phyloP scores from a whole-genome alignment of 2,888 invertebrate genomes.

The Nephrotoma appendiculata region DNA sequence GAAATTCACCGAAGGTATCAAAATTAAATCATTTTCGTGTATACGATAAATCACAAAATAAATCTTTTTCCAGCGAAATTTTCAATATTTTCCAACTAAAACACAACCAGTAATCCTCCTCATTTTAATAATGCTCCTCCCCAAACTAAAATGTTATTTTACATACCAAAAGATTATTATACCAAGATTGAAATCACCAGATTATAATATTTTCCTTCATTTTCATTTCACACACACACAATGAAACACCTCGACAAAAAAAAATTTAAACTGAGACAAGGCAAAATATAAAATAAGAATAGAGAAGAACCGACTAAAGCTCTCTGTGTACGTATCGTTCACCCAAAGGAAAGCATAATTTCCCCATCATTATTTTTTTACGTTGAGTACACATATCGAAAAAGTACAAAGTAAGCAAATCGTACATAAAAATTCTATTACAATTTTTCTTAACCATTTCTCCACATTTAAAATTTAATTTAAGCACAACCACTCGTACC shows the following conservation, averaged over 20 bases:
- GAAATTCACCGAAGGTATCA: not conserved
- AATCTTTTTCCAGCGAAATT: not conserved
- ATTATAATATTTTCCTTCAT: not conserved
- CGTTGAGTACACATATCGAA: not conserved
- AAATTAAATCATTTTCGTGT: not conserved
- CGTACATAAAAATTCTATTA: not conserved
- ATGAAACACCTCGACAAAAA: not conserved
- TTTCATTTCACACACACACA: not conserved
- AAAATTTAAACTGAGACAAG: not conserved
- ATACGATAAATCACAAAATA: not conserved
- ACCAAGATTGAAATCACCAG: not conserved
- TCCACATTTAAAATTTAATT: not conserved
- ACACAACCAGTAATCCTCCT: not conserved
- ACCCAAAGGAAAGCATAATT: not conserved
- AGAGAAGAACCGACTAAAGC: not conserved
- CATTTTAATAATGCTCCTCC: not conserved
- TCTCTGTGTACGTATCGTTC: not conserved
- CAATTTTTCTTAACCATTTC: not conserved
- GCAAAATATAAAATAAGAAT: not conserved
- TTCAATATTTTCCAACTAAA: not conserved
- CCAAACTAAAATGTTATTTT: not conserved
- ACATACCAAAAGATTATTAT: not conserved
- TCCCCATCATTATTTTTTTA: not conserved
- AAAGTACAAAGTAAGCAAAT: not conserved
- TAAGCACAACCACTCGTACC: not conserved